Base-by-base conservation (phyloP, 2,797 vertebrate genomes). In the Halcyon chelicuti region DNA sequence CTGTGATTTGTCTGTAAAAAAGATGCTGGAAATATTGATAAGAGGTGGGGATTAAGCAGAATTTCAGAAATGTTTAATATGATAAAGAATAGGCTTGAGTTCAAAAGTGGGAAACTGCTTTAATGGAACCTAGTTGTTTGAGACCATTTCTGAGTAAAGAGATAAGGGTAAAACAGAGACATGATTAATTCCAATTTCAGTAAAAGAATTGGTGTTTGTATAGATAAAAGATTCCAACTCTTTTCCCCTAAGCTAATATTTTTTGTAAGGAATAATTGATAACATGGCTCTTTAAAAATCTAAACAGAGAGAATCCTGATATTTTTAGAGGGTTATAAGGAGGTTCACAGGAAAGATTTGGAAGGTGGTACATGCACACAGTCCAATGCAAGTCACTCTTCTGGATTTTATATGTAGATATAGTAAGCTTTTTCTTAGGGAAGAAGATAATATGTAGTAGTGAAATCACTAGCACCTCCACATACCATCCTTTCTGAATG, bases 41-140 rank as follows among this genome's bases (percentile, higher is more conserved):
- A 93, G 51, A 86, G 47, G 26, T 39, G 20, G 2, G 84, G 75
- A 95, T 93, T 94, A 95, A 81, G 42, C 14, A 78, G 4, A 10
- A 57, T 84, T 96, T 94, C 58, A 90, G 51, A 78, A 93, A 86
- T 49, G 28, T 88, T 93, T 78, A 73, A 39, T 81, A 51, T 68
- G 72, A 75, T n/a, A 80, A 83, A 92, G 35, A 85, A 66, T 75
- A 74, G 14, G 14, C 18, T 86, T 83, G 58, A 66, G 18, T 94
- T 91, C 68, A 90, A 78, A 89, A 78, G 54, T 25, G 7, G 39
- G 40, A 29, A 87, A 60, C 28, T 54, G 46, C 35, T 83, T 91
- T 66, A 70, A 62, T 78, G 33, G 49, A 90, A 44, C 12, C 44
- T 12, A 23, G 14, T 57, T 68, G 44, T 93, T 83, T 66, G 22